Evolutionary conservation across 2,113 vertebrate species (phyloP).

Genomic region (Scartelaos histophorus): DNA sequence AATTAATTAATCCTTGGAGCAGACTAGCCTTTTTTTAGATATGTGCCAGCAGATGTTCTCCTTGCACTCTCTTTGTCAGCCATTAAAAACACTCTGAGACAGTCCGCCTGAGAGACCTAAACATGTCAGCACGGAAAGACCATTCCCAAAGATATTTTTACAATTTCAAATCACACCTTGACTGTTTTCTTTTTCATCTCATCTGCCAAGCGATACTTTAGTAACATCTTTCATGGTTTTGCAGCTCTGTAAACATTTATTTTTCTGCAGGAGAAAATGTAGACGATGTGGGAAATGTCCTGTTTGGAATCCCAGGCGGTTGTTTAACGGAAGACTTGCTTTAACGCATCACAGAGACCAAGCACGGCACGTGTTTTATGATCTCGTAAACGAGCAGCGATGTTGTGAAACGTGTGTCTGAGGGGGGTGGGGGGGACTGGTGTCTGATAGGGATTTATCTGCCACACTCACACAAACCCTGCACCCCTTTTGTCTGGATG

Average conservation of each 20-base stretch:
- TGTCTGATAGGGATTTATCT: conserved; percentile 79
- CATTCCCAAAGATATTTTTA: conserved; percentile 24
- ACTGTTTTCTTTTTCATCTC: conserved; percentile 4
- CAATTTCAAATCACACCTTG: conserved; percentile 46
- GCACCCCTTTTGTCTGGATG: conserved; percentile 72
- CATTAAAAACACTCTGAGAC: conserved; percentile 72
- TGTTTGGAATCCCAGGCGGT: conserved; percentile 65
- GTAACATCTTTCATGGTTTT: conserved; percentile 21
- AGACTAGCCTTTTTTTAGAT: conserved; percentile 61
- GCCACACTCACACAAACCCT: conserved; percentile 27
- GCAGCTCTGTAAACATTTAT: conserved; percentile 42
- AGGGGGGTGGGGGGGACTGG: conserved; percentile 46
- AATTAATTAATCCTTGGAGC: conserved; percentile 90
- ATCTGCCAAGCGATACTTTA: conserved; percentile 5
- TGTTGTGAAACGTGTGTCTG: conserved; percentile 78
- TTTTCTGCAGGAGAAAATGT: conserved; percentile 38
- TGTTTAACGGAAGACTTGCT: conserved; percentile 77
- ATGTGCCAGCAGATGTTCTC: conserved; percentile 71
- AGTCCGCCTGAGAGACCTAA: conserved; percentile 59
- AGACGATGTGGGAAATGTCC: conserved; percentile 55
- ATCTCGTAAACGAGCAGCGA: conserved; percentile 79
- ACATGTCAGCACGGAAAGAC: conserved; percentile 54
- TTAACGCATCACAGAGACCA: conserved; percentile 78
- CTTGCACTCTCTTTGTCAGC: conserved; percentile 74
- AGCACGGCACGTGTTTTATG: conserved; percentile 78